Conservation (phyloP, 2,888 invertebrate genomes). For the Anaspis maculata region DNA sequence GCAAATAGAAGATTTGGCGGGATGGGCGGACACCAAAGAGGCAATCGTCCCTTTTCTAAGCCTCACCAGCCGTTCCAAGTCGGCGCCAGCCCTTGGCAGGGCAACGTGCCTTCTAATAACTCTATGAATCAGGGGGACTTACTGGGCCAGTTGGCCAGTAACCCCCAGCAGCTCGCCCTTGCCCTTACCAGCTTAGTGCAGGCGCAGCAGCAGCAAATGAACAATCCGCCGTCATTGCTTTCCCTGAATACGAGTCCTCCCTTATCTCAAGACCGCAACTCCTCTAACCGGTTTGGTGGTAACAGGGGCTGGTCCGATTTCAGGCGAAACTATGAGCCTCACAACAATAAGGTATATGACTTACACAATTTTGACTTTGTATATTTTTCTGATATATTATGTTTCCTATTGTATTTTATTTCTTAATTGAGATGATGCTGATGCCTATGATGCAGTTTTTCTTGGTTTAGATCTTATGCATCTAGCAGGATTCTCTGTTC, state of each 20-base stretch:
- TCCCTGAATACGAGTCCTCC: slow-evolving; percentile 40
- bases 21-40: slow-evolving; percentile 26
- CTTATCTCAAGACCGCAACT: slow-evolving; percentile 37
- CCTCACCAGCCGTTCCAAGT: slow-evolving; percentile 34
- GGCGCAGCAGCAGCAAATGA: slow-evolving; percentile 36
- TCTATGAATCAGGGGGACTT: slow-evolving; percentile 32
- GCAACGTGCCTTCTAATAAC: slow-evolving; percentile 29
- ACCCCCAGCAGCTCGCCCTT: slow-evolving; percentile 66
- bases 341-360: slow-evolving; percentile 36
- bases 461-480: too few species aligned
- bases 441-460: too few species aligned
- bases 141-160: slow-evolving; percentile 39
- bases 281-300: slow-evolving; percentile 34
- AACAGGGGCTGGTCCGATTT: slow-evolving; percentile 38
- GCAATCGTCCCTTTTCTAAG: slow-evolving; percentile 35
- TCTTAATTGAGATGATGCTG: too few species aligned
- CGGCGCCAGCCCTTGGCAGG: slow-evolving; percentile 43
- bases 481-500: too few species aligned
- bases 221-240: slow-evolving; percentile 42
- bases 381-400: too few species aligned
- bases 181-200: slow-evolving; percentile 47
- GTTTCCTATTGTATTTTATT: slow-evolving; percentile 2
- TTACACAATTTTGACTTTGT: slow-evolving; percentile 14
- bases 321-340: slow-evolving; percentile 41
- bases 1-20: slow-evolving; percentile 40